These are phyloP conservation scores for Cyclophora albipunctata DNA, from an alignment of 2,888 invertebrate genomes.

Conservation along the genomic window DNA sequence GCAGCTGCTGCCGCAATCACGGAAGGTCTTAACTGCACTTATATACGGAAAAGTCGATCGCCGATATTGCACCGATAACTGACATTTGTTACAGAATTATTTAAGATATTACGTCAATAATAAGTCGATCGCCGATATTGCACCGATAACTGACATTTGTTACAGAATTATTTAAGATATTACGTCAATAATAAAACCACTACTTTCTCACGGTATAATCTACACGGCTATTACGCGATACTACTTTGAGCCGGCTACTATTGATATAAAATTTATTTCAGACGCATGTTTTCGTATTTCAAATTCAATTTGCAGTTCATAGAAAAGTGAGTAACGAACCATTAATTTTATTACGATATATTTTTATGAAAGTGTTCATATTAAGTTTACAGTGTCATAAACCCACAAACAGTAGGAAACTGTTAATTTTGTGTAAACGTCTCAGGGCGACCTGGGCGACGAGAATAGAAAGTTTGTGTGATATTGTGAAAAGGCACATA, in stretches of 20 bases:
- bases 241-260: background rate
- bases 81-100: too few relatives aligned
- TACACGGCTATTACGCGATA: too few relatives aligned
- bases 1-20: slow-evolving; percentile 31
- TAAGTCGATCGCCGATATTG: too few relatives aligned
- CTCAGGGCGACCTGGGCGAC: slow-evolving; percentile 4
- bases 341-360: background rate
- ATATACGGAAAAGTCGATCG: background rate
- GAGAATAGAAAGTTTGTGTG: slow-evolving; percentile 9
- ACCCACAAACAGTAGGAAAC: background rate
- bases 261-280: too few relatives aligned
- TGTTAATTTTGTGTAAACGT: background rate
- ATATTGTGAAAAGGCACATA: slow-evolving; percentile 36
- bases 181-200: too few relatives aligned
- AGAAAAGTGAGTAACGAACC: background rate
- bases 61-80: too few relatives aligned
- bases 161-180: too few relatives aligned
- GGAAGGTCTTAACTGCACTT: slow-evolving; percentile 34
- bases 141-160: too few relatives aligned
- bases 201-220: too few relatives aligned
- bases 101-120: too few relatives aligned
- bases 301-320: background rate
- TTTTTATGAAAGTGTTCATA: background rate
- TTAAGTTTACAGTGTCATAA: background rate
- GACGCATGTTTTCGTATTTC: too few relatives aligned